Evolutionary conservation across 2,113 vertebrate species (phyloP).

Genomic region (Pyrgilauda ruficollis): DNA sequence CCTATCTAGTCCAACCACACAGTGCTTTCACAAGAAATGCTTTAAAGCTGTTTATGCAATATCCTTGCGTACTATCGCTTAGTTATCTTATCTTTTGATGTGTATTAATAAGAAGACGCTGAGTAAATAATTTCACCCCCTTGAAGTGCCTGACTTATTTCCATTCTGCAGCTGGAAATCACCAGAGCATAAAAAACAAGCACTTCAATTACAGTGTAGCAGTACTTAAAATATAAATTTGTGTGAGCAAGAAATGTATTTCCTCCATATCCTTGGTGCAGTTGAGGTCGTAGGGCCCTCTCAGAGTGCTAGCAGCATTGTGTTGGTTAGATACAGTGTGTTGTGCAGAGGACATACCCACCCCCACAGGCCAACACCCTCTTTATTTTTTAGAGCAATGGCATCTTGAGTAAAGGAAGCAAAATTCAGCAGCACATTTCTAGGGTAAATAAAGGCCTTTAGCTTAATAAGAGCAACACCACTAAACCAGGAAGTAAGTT

Average conservation of each 20-base stretch:
- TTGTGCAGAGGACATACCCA: neutral
- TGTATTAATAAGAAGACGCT: conserved; percentile 1
- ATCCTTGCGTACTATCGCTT: neutral
- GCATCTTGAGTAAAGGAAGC: neutral
- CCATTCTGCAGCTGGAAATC: conserved; percentile 26
- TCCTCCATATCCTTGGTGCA: neutral
- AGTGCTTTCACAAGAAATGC: neutral
- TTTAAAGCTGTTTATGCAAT: conserved; percentile 19
- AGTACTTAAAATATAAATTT: neutral
- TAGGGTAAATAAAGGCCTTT: neutral
- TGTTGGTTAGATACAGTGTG: neutral
- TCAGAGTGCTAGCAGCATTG: neutral
- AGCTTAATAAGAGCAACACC: neutral
- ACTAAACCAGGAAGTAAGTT: neutral
- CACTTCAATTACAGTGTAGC: neutral
- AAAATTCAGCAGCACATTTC: neutral
- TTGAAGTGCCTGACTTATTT: neutral
- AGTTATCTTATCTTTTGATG: conserved; percentile 29
- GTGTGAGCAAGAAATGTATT: neutral
- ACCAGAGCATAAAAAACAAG: neutral
- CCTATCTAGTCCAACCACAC: neutral
- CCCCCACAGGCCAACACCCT: accelerated
- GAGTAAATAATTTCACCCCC: conserved; percentile 33
- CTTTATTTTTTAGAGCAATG: neutral
- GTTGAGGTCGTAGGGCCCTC: neutral